Conservation (phyloP, 2,113 vertebrate genomes). For the Nansenia antarctica region DNA sequence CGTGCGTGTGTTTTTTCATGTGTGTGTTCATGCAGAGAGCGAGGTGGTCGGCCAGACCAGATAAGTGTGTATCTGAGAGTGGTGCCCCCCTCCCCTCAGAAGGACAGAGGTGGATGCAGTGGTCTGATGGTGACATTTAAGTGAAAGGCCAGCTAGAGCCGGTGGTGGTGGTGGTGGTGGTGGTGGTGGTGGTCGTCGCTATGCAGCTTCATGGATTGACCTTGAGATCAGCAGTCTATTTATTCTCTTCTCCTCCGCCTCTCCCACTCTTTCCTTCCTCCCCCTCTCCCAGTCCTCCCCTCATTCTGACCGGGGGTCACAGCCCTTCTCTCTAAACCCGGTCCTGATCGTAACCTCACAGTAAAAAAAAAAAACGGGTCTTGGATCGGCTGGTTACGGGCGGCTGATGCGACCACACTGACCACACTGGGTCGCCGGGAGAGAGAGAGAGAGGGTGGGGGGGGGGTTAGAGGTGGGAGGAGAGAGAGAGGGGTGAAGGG, state of each 20-base stretch:
- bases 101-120: background rate
- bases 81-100: too few relatives aligned
- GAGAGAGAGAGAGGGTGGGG: background rate
- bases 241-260: background rate
- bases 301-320: background rate
- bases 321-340: background rate
- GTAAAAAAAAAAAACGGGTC: background rate
- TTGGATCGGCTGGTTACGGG: background rate
- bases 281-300: background rate
- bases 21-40: too few relatives aligned
- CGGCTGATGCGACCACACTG: background rate
- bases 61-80: too few relatives aligned
- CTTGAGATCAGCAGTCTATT: background rate
- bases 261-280: background rate
- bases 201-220: background rate
- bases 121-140: constrained; percentile 37
- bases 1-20: background rate
- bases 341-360: background rate
- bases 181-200: background rate
- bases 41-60: too few relatives aligned
- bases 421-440: background rate
- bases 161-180: background rate
- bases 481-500: background rate
- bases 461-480: background rate
- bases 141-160: constrained; percentile 25